These are phyloP conservation scores for Platysteira castanea DNA, from an alignment of 2,113 vertebrate genomes.

Conservation along the genomic window DNA sequence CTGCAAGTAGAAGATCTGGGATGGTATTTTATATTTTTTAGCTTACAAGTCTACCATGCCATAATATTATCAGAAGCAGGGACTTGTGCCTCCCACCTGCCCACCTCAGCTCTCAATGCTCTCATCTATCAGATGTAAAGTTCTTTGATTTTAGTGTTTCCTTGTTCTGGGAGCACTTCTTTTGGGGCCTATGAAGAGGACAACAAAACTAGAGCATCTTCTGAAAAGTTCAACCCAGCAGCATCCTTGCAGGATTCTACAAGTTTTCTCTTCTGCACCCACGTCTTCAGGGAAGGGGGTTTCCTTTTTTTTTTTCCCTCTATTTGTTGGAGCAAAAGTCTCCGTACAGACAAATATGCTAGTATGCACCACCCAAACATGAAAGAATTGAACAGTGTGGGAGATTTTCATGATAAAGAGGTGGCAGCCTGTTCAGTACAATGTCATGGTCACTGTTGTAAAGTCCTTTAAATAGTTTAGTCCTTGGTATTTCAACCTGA, in stretches of 20 bases:
- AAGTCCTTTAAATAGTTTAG: background rate
- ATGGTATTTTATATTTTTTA: background rate
- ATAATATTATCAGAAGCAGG: background rate
- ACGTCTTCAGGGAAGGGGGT: background rate
- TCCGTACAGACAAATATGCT: background rate
- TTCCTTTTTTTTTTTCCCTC: accelerated
- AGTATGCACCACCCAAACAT: background rate
- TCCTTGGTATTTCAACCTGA: background rate
- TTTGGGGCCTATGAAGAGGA: background rate
- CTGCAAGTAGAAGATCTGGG: background rate
- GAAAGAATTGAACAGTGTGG: background rate
- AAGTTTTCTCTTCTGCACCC: background rate
- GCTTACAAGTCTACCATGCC: background rate
- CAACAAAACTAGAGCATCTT: background rate
- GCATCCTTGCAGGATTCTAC: background rate
- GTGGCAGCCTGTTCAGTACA: background rate
- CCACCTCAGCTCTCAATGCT: background rate
- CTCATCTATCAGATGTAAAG: background rate
- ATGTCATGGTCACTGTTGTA: background rate
- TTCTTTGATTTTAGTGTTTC: background rate
- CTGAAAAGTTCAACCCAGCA: background rate
- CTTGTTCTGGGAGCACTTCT: background rate
- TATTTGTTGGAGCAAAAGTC: background rate
- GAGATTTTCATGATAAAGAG: background rate
- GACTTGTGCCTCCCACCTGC: background rate